Evolutionary conservation across 1,140 invertebrate species (phyloP).

Genomic region (Mizuhopecten yessoensis): DNA sequence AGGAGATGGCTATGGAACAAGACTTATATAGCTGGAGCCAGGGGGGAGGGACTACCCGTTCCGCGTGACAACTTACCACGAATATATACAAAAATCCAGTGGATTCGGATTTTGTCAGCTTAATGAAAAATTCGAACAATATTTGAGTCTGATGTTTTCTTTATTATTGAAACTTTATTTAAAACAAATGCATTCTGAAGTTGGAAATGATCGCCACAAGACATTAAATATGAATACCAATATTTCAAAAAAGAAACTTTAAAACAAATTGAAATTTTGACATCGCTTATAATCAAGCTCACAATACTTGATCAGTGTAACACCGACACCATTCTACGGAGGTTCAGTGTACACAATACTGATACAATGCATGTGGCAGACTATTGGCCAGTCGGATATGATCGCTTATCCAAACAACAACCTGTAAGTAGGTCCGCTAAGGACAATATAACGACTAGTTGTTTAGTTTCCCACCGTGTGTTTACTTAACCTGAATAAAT

Average conservation of each 20-base stretch:
- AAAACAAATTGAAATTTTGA: not conserved
- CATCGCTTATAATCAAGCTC: not conserved
- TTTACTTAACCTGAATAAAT: not conserved
- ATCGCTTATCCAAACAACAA: not conserved
- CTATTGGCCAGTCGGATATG: not conserved
- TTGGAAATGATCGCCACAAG: not conserved
- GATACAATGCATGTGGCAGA: not conserved
- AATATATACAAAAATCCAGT: not conserved
- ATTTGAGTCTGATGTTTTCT: not conserved
- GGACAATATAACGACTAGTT: not conserved
- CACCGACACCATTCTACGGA: not conserved
- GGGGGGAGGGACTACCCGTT: slow-evolving; percentile 17
- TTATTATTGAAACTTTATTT: not conserved
- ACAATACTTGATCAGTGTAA: not conserved
- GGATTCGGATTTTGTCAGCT: not conserved
- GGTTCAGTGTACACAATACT: not conserved
- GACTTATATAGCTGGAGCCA: not conserved
- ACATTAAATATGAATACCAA: too few species aligned
- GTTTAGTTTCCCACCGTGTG: not conserved
- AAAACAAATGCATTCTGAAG: not conserved
- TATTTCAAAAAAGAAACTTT: not conserved
- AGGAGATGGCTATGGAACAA: not conserved
- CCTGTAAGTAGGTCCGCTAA: not conserved
- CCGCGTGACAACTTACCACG: not conserved
- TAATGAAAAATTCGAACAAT: too few species aligned